phyloP scores from a whole-genome alignment of 2,888 invertebrate species.

The Eristalinus sepulchralis region DNA sequence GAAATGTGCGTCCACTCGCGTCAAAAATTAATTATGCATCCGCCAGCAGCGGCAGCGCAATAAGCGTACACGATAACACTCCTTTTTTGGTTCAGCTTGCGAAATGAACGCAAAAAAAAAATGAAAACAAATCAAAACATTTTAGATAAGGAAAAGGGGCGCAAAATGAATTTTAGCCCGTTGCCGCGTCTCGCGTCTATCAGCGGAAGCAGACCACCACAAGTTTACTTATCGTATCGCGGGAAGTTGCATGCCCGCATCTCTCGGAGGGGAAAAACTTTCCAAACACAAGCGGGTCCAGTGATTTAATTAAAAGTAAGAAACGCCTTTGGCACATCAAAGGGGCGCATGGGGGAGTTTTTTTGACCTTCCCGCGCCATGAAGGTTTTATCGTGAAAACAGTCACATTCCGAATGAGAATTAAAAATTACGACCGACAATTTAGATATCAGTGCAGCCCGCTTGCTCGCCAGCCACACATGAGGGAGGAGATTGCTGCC shows the following conservation, averaged over 20 bases:
- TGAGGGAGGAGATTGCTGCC: conserved; percentile 12
- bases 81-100: background rate
- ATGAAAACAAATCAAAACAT: background rate
- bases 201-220: conserved; percentile 56
- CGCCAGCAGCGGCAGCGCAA: background rate
- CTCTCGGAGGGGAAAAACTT: background rate
- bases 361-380: background rate
- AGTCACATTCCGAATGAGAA: conserved; percentile 58
- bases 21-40: conserved; percentile 7
- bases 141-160: background rate
- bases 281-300: conserved; percentile 19
- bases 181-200: conserved; percentile 17
- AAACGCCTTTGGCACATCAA: conserved; percentile 18
- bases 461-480: conserved; percentile 1
- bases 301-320: conserved; percentile 62
- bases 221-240: conserved; percentile 53
- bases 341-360: background rate
- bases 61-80: conserved; percentile 13
- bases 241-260: conserved; percentile 58
- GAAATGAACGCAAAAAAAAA: background rate
- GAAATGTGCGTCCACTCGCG: conserved; percentile 5
- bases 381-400: conserved; percentile 40
- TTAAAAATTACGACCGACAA: conserved; percentile 66
- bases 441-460: conserved; percentile 58
- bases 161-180: background rate